Evolutionary conservation across 1,140 invertebrate species (phyloP).

Genomic region (Brachionus manjavacas): DNA sequence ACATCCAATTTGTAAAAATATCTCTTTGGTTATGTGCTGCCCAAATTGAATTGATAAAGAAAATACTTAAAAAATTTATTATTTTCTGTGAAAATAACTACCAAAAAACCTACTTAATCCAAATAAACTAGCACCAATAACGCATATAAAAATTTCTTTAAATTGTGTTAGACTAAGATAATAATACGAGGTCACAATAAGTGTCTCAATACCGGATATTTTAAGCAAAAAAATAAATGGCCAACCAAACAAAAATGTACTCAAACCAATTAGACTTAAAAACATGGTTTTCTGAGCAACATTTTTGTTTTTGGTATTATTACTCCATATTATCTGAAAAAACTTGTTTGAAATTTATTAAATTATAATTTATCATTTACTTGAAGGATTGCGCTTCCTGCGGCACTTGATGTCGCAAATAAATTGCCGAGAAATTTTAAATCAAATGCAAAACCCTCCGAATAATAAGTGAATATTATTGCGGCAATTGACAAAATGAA

Average conservation of each 20-base stretch:
- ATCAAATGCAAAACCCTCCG: conserved; percentile 35
- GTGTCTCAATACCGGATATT: conserved; percentile 12
- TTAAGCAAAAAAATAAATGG: conserved; percentile 8
- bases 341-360: background rate
- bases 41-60: conserved; percentile 4
- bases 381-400: conserved; percentile 29
- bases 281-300: background rate
- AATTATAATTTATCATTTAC: background rate
- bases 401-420: conserved; percentile 27
- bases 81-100: background rate
- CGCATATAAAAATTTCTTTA: conserved; percentile 12
- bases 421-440: conserved; percentile 15
- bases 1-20: conserved; percentile 27
- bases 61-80: background rate
- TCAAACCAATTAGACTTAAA: conserved; percentile 15
- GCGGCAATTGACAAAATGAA: conserved; percentile 26
- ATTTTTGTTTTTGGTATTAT: conserved; percentile 14
- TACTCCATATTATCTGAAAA: conserved; percentile 16
- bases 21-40: background rate
- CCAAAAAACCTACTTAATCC: background rate
- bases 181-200: background rate
- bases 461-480: conserved; percentile 42
- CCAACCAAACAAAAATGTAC: conserved; percentile 23
- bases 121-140: conserved; percentile 31
- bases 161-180: background rate